phyloP scores from a whole-genome alignment of 2,113 vertebrate genomes.

The Nansenia antarctica region DNA sequence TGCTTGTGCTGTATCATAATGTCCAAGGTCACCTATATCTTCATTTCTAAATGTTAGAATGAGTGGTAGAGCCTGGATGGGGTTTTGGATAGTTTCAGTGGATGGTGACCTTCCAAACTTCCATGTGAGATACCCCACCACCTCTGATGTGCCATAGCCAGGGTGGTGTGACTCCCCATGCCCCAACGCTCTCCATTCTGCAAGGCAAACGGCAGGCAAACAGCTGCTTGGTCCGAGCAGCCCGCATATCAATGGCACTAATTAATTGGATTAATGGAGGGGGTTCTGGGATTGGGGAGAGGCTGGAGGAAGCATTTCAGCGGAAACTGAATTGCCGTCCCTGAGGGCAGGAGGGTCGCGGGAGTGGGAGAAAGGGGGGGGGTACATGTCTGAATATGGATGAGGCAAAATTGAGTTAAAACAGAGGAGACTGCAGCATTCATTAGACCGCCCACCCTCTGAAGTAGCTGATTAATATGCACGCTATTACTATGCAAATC shows the following conservation, averaged over 20 bases:
- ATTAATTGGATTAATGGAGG: constrained; percentile 99
- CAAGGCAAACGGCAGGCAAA: constrained; percentile 75
- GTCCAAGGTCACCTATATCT: too few species aligned
- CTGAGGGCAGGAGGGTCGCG: constrained; percentile 67
- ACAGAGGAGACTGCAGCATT: constrained; percentile 91
- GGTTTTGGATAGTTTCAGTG: constrained; percentile 35
- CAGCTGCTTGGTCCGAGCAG: constrained; percentile 85
- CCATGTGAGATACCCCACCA: too few species aligned
- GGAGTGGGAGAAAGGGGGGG: background rate
- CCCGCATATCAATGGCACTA: constrained; percentile 88
- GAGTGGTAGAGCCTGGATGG: constrained; percentile 42
- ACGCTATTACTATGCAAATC: constrained; percentile 98
- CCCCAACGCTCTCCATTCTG: constrained; percentile 29
- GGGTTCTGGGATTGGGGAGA: constrained; percentile 87
- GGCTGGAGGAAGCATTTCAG: constrained; percentile 83
- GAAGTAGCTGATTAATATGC: constrained; percentile 98
- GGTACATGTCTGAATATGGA: constrained; percentile 87
- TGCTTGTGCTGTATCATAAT: too few species aligned
- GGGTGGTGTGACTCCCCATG: constrained; percentile 19
- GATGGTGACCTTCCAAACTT: too few species aligned
- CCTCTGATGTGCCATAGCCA: constrained; percentile 47
- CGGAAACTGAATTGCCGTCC: constrained; percentile 87
- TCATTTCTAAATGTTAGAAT: too few species aligned
- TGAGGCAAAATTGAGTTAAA: constrained; percentile 98
- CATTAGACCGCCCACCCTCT: constrained; percentile 97